Evolutionary conservation across 2,113 vertebrate species (phyloP).

Genomic region (Arvicanthis niloticus): DNA sequence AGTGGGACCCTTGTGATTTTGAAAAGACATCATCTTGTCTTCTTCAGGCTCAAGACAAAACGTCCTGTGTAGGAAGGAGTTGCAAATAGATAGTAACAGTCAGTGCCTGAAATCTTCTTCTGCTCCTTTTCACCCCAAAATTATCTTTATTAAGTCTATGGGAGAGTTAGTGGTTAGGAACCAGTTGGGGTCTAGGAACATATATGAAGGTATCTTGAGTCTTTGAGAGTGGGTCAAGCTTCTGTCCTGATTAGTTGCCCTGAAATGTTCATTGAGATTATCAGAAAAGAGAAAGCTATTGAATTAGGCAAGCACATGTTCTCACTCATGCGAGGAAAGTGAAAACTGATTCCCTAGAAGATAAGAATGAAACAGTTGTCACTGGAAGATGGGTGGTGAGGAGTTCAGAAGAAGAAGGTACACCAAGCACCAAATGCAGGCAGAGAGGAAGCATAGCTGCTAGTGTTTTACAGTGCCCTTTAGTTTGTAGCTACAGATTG

Average conservation of each 20-base stretch:
- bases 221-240: no score
- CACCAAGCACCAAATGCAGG: neutral
- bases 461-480: neutral
- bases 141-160: neutral
- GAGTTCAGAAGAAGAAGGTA: neutral
- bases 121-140: neutral
- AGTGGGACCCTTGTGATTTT: neutral
- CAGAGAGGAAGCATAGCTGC: neutral
- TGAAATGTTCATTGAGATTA: neutral
- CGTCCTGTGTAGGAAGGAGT: neutral
- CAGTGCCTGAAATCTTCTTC: neutral
- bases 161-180: neutral
- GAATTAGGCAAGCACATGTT: neutral
- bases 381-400: neutral
- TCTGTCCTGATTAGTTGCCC: neutral
- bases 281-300: neutral
- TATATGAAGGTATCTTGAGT: neutral
- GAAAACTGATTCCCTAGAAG: neutral
- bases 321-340: neutral
- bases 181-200: neutral
- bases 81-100: neutral
- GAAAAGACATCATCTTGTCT: neutral
- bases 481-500: neutral
- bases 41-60: neutral
- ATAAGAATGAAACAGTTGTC: neutral